Evolutionary conservation across 1,140 invertebrate species (phyloP), one percentile per base, ranked within the genome.

Genomic region (Drosophila murphyi): DNA sequence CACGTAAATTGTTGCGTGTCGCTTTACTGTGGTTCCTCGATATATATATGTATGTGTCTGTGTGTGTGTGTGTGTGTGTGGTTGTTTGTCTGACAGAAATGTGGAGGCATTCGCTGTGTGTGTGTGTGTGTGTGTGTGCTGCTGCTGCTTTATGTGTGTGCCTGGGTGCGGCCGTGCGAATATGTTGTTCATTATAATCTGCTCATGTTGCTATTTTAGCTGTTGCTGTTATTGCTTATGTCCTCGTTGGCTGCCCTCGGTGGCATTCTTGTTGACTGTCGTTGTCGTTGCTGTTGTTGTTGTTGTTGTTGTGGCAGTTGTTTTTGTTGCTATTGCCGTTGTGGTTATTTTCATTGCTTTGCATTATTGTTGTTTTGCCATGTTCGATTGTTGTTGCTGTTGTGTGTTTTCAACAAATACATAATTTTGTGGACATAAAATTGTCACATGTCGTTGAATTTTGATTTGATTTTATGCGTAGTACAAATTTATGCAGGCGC

Each of bases 381-480:
- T 88, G 83, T 86, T 82, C 47, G 79, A 76, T 64, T 74, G 75
- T 63, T 73, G 63, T 34, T 79, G 73, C 45, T 79, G 81, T 51
- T 78, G 73, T 76, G 80, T 88, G 85, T 88, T 88, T 89, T 88
- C 85, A 89, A 85, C 85, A 88, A 88, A 88, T 88, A 88, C 85
- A 88, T 88, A 88, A 88, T 88, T 89, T 88, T 88, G 85, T 88
- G 85, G 85, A 88, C 85, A 88, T 89, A 89, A 88, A 88, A 88
- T 88, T 88, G 85, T 88, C 85, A 88, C 85, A 88, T 89, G 85
- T 89, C 85, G 85, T 88, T 88, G 85, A 88, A 88, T 88, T 88
- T 88, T 88, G 85, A 88, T 88, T 88, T 88, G 85, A 88, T 88
- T 88, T 88, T 85, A 88, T 88, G 85, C 86, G 85, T 88, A 68